These are phyloP conservation scores for Sesia apiformis DNA, from an alignment of 2,888 invertebrate species.

Conservation along the genomic window DNA sequence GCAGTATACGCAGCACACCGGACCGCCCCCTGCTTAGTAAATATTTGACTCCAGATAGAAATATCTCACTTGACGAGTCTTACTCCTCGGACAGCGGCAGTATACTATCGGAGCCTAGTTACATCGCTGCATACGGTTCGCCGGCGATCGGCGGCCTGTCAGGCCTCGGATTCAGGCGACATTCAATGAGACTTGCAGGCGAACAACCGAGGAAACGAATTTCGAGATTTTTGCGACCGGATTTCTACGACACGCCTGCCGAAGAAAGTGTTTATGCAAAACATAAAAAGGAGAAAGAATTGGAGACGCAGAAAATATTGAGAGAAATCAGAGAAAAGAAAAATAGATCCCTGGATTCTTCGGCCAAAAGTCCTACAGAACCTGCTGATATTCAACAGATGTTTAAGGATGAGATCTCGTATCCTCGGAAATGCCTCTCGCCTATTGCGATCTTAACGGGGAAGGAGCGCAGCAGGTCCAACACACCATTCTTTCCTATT, in stretches of 20 bases:
- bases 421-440: slow-evolving; percentile 46
- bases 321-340: slow-evolving; percentile 80
- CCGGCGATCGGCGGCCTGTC: slow-evolving; percentile 15
- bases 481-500: slow-evolving; percentile 67
- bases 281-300: slow-evolving; percentile 77
- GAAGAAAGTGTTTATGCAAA: slow-evolving; percentile 79
- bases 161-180: slow-evolving; percentile 29
- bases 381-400: slow-evolving; percentile 20
- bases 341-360: slow-evolving; percentile 46
- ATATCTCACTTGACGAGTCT: slow-evolving; percentile 42
- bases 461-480: slow-evolving; percentile 63
- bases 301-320: slow-evolving; percentile 79
- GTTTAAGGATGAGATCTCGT: slow-evolving; percentile 30
- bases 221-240: slow-evolving; percentile 84
- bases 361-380: slow-evolving; percentile 35
- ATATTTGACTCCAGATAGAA: slow-evolving; percentile 64
- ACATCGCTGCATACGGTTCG: slow-evolving; percentile 50
- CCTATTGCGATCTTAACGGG: slow-evolving; percentile 38
- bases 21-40: slow-evolving; percentile 75
- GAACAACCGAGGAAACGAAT: slow-evolving; percentile 75
- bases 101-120: slow-evolving; percentile 46
- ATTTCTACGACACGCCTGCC: slow-evolving; percentile 81
- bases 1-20: slow-evolving; percentile 39
- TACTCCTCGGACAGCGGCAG: slow-evolving; percentile 41
- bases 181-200: slow-evolving; percentile 35